phyloP scores from a whole-genome alignment of 2,888 invertebrate genomes.

The Tachina grossa region DNA sequence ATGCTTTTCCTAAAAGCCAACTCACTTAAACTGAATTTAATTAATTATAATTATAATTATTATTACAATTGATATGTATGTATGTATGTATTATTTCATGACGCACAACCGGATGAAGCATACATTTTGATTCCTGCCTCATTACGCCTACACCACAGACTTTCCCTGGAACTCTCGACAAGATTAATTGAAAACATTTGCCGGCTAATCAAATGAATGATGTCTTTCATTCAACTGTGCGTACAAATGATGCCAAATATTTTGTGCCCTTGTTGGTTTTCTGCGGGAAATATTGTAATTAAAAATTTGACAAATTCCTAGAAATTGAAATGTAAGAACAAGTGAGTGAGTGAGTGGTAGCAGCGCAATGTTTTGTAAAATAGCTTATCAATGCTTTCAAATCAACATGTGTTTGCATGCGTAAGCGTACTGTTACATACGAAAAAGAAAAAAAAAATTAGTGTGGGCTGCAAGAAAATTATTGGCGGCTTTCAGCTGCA shows the following conservation, averaged over 20 bases:
- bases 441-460: too few relatives aligned
- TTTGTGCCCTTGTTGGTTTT: slow-evolving; percentile 15
- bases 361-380: slow-evolving; percentile 2
- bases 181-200: slow-evolving; percentile 62
- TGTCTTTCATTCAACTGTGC: slow-evolving; percentile 38
- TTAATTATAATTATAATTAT: slow-evolving; percentile 49
- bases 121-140: not conserved
- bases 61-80: not conserved
- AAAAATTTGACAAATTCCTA: slow-evolving; percentile 55
- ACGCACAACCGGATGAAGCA: slow-evolving; percentile 19
- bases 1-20: not conserved
- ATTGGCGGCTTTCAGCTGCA: slow-evolving; percentile 1
- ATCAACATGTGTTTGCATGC: slow-evolving; percentile 62
- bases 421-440: slow-evolving; percentile 7
- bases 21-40: not conserved
- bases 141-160: not conserved
- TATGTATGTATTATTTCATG: not conserved
- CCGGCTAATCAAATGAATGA: slow-evolving; percentile 46
- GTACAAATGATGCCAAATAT: not conserved
- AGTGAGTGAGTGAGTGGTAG: not conserved
- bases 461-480: not conserved
- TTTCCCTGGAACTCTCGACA: not conserved
- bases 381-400: slow-evolving; percentile 50
- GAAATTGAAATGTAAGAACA: not conserved
- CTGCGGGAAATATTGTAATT: slow-evolving; percentile 30